These are phyloP conservation scores for Euphydryas editha DNA, from an alignment of 2,888 invertebrate genomes.

Conservation along the genomic window DNA sequence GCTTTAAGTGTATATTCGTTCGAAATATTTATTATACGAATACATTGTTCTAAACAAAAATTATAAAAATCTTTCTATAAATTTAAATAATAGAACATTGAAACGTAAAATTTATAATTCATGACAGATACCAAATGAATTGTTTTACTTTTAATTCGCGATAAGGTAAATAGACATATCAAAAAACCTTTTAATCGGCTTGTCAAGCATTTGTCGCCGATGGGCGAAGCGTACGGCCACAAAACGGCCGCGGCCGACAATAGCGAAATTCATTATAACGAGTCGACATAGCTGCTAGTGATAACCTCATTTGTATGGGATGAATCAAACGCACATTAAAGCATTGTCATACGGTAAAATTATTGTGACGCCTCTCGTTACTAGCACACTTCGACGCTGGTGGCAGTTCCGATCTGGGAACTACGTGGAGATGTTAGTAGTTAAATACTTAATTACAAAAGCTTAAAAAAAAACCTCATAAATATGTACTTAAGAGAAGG, in stretches of 20 bases:
- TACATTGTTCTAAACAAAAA: not conserved
- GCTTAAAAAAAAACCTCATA: not conserved
- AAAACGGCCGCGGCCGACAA: slow-evolving; percentile 62
- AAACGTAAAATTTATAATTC: not conserved
- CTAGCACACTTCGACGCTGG: slow-evolving; percentile 73
- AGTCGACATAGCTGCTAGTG: slow-evolving; percentile 69
- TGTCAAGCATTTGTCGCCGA: slow-evolving; percentile 12
- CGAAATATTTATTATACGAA: not conserved
- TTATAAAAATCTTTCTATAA: not conserved
- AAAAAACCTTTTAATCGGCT: slow-evolving; percentile 12
- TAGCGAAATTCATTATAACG: slow-evolving; percentile 73
- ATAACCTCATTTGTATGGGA: slow-evolving; percentile 80
- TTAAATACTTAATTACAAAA: not conserved
- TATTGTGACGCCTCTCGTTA: slow-evolving; percentile 82
- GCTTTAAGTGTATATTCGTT: not conserved
- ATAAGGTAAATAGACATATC: slow-evolving; percentile 13
- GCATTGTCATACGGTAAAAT: slow-evolving; percentile 81
- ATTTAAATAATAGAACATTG: not conserved
- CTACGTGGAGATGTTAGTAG: slow-evolving; percentile 47
- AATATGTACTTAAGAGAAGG: no score
- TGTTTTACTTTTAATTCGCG: not conserved
- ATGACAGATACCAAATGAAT: not conserved
- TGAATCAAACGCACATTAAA: slow-evolving; percentile 82
- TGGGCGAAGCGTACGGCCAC: slow-evolving; percentile 42
- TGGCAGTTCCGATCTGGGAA: slow-evolving; percentile 49